phyloP scores from a whole-genome alignment of 1,140 invertebrate genomes.

The Nixonia krombeini region DNA sequence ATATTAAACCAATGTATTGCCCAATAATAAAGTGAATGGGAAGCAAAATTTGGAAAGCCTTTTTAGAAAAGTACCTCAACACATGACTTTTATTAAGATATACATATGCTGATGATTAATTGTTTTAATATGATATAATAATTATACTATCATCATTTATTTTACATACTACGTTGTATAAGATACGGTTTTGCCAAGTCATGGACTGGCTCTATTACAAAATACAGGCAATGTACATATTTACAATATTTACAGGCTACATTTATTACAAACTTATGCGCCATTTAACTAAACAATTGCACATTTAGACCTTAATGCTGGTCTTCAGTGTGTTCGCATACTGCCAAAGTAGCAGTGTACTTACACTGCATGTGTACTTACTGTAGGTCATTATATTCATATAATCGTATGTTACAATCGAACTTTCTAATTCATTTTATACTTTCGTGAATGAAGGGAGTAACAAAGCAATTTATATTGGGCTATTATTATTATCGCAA shows the following conservation, averaged over 20 bases:
- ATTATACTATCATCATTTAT: conserved; percentile 66
- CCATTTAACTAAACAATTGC: conserved; percentile 69
- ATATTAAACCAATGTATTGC: too few species aligned
- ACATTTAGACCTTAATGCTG: conserved; percentile 71
- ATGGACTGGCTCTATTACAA: conserved; percentile 70
- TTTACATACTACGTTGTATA: conserved; percentile 49
- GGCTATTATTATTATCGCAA: too few species aligned
- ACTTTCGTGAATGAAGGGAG: not conserved
- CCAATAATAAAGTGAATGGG: too few species aligned
- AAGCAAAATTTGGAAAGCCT: too few species aligned
- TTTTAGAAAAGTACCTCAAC: conserved; percentile 72
- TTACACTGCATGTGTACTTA: conserved; percentile 13
- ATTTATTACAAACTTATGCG: conserved; percentile 57
- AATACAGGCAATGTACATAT: conserved; percentile 73
- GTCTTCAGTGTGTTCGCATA: conserved; percentile 61
- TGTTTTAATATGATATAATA: conserved; percentile 66
- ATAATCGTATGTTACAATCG: conserved; percentile 14
- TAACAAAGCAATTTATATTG: too few species aligned
- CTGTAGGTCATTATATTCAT: conserved; percentile 25
- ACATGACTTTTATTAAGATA: conserved; percentile 72
- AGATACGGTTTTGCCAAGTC: conserved; percentile 59
- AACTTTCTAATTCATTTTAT: conserved; percentile 7
- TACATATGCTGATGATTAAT: conserved; percentile 69
- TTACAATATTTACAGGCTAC: conserved; percentile 68
- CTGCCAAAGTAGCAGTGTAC: conserved; percentile 12